These are phyloP conservation scores for Drosophila anceps DNA, from an alignment of 2,888 invertebrate species.

Conservation along the genomic window DNA sequence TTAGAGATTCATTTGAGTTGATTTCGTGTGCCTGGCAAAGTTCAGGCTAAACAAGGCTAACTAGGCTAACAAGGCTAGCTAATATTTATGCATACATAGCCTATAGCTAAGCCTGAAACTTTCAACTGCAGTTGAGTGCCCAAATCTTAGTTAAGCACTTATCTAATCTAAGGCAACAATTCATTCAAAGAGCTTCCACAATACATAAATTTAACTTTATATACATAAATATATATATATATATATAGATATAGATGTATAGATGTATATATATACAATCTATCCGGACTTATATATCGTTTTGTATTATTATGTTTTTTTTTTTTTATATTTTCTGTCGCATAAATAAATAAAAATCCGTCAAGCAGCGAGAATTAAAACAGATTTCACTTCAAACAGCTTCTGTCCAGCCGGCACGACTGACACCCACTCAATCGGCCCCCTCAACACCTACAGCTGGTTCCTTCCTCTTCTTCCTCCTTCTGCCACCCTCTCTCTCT, in stretches of 20 bases:
- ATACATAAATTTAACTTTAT: too few relatives aligned
- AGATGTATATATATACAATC: background rate
- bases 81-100: too few relatives aligned
- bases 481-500: too few relatives aligned
- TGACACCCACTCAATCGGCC: background rate
- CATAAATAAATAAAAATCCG: slow-evolving; percentile 53
- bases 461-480: background rate
- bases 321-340: background rate
- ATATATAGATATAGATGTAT: background rate
- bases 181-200: background rate
- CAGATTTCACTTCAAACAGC: slow-evolving; percentile 49
- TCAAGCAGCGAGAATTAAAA: slow-evolving; percentile 54
- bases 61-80: too few relatives aligned
- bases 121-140: too few relatives aligned
- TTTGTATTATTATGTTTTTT: too few relatives aligned
- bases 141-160: background rate
- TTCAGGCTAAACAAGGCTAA: too few relatives aligned
- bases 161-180: background rate
- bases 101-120: background rate
- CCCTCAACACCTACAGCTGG: background rate
- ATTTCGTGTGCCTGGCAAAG: too few relatives aligned
- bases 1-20: too few relatives aligned
- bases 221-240: background rate
- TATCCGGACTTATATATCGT: slow-evolving; percentile 5
- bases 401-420: background rate